A percentile compares a stretch with the other conserved stretches of the same genome.
Evolutionary conservation across 2,888 invertebrate genomes (phyloP).

Genomic region (Acanthosepion lycidas): DNA sequence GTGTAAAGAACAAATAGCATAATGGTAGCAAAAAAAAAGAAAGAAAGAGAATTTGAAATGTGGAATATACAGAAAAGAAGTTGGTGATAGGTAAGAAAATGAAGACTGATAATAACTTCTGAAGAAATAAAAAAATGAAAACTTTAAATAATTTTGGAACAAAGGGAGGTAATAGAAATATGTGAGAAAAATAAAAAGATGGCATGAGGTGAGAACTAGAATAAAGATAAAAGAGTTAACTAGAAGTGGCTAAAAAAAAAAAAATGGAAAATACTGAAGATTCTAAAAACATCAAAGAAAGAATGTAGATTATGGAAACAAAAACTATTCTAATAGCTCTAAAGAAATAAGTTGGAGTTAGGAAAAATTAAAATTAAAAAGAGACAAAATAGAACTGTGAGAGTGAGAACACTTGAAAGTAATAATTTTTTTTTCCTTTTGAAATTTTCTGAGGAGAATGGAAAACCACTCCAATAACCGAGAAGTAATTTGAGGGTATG

Average conservation of each 20-base stretch:
- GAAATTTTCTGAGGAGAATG: background rate
- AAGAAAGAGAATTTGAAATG: background rate
- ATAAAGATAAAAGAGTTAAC: background rate
- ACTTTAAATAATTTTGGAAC: background rate
- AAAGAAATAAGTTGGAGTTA: background rate
- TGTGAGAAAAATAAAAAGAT: background rate
- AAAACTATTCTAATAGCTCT: background rate
- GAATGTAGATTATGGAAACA: background rate
- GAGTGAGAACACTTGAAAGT: background rate
- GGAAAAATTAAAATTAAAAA: background rate
- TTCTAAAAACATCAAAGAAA: background rate
- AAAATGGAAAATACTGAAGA: background rate
- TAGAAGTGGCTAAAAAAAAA: background rate
- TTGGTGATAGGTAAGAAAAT: background rate
- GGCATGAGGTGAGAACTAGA: background rate
- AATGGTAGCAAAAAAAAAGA: background rate
- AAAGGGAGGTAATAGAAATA: background rate
- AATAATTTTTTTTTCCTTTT: background rate
- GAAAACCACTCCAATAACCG: background rate
- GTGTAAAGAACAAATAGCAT: background rate
- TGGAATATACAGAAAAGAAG: background rate
- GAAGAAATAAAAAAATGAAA: background rate
- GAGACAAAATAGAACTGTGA: background rate
- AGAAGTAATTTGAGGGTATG: background rate
- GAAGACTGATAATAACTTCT: background rate